Evolutionary conservation across 2,888 invertebrate genomes (phyloP).

Genomic region (Tortricodes alternella): DNA sequence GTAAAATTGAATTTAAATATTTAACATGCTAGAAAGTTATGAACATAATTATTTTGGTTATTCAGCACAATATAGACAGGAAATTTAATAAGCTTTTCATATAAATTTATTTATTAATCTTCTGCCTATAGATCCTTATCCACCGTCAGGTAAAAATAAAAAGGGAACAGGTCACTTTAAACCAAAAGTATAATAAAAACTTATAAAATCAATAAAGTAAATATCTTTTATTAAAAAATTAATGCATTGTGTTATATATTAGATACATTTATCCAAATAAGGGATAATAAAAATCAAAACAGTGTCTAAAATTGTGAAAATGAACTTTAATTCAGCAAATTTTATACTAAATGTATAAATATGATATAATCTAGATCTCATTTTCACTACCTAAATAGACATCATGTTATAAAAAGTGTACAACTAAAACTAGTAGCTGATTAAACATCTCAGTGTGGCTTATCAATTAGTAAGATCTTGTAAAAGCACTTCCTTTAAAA

Average conservation of each 20-base stretch:
- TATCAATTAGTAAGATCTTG: conserved; percentile 81
- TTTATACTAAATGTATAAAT: conserved; percentile 84
- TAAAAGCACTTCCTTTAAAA: conserved; percentile 80
- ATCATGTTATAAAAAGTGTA: conserved; percentile 83
- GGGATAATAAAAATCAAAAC: conserved; percentile 50
- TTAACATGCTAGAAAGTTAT: too few relatives aligned
- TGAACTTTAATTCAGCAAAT: conserved; percentile 83
- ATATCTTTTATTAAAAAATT: conserved; percentile 29
- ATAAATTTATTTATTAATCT: too few relatives aligned
- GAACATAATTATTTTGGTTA: too few relatives aligned
- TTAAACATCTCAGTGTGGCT: conserved; percentile 82
- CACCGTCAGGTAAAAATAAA: not conserved
- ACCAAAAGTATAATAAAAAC: conserved; percentile 18
- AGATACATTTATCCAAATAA: conserved; percentile 30
- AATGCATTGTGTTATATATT: conserved; percentile 29
- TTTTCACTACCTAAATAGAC: conserved; percentile 82
- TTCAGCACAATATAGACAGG: too few relatives aligned
- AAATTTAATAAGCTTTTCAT: too few relatives aligned
- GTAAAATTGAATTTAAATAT: too few relatives aligned
- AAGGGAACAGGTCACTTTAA: not conserved
- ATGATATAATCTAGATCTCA: conserved; percentile 82
- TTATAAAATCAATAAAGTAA: conserved; percentile 20
- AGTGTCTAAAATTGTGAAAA: conserved; percentile 79
- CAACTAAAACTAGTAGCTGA: conserved; percentile 83
- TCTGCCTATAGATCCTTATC: too few relatives aligned